A percentile compares a stretch with the other conserved stretches of the same genome.
These are phyloP conservation scores for Lingula anatina DNA, from an alignment of 2,888 invertebrate genomes.

Conservation along the genomic window DNA sequence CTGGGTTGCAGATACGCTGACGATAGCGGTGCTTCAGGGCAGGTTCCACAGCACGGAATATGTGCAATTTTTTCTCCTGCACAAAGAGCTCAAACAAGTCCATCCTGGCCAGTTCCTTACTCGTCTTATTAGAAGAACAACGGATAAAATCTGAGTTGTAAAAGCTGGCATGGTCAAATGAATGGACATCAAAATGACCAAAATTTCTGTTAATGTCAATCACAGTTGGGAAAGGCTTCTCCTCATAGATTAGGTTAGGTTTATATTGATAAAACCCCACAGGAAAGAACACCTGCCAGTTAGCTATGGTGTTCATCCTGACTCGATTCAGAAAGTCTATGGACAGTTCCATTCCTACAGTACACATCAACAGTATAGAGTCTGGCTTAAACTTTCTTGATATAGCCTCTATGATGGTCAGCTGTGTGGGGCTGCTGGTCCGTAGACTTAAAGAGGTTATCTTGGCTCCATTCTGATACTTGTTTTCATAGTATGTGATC, in stretches of 20 bases:
- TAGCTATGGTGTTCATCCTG: conserved; percentile 88
- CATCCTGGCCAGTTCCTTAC: conserved; percentile 14
- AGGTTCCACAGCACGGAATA: conserved; percentile 76
- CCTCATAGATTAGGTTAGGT: conserved; percentile 57
- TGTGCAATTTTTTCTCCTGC: conserved; percentile 63
- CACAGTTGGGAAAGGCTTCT: conserved; percentile 35
- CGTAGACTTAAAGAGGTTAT: conserved; percentile 53
- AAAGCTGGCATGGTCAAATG: conserved; percentile 71
- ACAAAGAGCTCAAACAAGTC: conserved; percentile 68
- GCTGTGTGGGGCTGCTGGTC: conserved; percentile 43
- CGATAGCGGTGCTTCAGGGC: conserved; percentile 61
- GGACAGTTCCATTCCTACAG: conserved; percentile 38
- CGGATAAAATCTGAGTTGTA: conserved; percentile 73
- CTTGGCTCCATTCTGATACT: conserved; percentile 64
- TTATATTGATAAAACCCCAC: conserved; percentile 85
- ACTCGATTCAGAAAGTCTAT: conserved; percentile 77
- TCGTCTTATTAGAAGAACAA: conserved; percentile 56
- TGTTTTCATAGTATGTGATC: conserved; percentile 62
- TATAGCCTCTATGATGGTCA: conserved; percentile 66
- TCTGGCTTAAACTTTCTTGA: conserved; percentile 68
- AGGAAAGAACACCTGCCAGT: conserved; percentile 86
- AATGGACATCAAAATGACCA: conserved; percentile 74
- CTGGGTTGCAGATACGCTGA: conserved; percentile 32
- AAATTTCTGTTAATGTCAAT: conserved; percentile 49
- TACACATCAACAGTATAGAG: conserved; percentile 32